phyloP scores from a whole-genome alignment of 2,113 vertebrate genomes.

The Cepphus grylle region DNA sequence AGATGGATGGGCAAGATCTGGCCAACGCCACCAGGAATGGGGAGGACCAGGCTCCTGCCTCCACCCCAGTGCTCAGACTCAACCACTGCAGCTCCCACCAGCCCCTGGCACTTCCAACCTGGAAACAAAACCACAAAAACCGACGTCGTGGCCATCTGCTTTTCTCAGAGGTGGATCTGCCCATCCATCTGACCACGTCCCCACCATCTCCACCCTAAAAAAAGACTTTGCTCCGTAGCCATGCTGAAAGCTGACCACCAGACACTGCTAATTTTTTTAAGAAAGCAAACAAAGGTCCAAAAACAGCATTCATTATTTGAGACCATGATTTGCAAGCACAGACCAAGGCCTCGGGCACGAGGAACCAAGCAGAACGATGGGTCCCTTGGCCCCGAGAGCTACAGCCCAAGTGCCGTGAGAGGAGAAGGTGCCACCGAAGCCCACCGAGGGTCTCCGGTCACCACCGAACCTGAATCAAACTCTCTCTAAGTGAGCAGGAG shows the following conservation, averaged over 20 bases:
- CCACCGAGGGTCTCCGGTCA: fast-evolving
- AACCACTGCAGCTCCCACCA: background rate
- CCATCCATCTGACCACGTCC: background rate
- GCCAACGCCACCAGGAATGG: background rate
- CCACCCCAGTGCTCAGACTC: background rate
- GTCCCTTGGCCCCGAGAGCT: background rate
- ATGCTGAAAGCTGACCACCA: background rate
- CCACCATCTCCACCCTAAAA: background rate
- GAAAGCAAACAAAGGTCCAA: background rate
- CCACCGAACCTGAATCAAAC: background rate
- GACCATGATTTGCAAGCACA: background rate
- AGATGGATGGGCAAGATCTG: background rate
- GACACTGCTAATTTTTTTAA: fast-evolving
- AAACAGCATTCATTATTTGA: background rate
- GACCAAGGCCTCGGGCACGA: background rate
- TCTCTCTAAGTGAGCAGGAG: background rate
- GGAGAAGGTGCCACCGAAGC: background rate
- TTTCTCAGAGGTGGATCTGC: background rate
- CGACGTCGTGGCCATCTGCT: background rate
- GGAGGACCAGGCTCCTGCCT: background rate
- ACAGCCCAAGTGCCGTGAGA: background rate
- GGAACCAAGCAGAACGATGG: background rate
- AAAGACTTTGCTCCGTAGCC: fast-evolving
- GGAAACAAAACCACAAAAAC: background rate
- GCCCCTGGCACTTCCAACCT: background rate